These are phyloP conservation scores for Stomatorhinus walkeri DNA, from an alignment of 2,797 vertebrate species.

Conservation along the genomic window DNA sequence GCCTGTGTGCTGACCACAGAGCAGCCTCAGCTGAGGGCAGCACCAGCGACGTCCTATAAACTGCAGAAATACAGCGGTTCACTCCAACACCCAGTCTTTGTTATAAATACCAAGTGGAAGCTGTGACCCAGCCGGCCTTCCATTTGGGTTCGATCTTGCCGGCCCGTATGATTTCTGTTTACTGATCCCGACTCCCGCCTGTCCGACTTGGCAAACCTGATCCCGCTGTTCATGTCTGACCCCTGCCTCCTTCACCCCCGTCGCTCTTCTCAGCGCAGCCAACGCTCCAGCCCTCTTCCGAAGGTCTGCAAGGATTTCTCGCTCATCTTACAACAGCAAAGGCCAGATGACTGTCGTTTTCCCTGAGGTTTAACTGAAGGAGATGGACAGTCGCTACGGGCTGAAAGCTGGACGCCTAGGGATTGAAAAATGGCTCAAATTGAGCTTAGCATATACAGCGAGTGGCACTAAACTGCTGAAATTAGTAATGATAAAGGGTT, in stretches of 20 bases:
- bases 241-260: neutral
- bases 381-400: neutral
- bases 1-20: neutral
- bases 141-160: neutral
- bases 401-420: neutral
- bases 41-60: neutral
- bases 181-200: neutral
- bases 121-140: neutral
- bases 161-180: neutral
- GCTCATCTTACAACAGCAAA: neutral
- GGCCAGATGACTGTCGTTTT: neutral
- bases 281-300: neutral
- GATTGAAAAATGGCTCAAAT: neutral
- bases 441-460: neutral
- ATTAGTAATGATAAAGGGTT: neutral
- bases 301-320: neutral
- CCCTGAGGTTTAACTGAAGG: neutral
- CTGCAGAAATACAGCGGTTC: neutral
- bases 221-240: neutral
- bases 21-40: neutral
- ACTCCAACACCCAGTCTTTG: neutral
- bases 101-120: neutral
- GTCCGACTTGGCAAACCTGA: conserved; percentile 8
- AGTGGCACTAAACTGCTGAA: neutral
- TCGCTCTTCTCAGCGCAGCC: neutral